phyloP scores from a whole-genome alignment of 2,797 vertebrate genomes.

The Lepus townsendii region DNA sequence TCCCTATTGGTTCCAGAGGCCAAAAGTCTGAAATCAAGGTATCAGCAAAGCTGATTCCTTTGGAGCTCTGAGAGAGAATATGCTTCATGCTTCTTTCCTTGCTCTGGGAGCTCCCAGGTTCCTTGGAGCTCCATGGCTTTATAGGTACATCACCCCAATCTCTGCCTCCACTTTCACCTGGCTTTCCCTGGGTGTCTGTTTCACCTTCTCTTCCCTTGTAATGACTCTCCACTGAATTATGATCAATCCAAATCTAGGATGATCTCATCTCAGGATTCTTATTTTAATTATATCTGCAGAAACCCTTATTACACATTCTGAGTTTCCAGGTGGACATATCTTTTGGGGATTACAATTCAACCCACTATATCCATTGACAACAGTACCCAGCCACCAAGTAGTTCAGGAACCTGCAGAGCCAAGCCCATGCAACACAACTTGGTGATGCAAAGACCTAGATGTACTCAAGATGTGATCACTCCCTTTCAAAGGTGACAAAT shows the following conservation, averaged over 20 bases:
- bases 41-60: not conserved
- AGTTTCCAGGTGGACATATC: not conserved
- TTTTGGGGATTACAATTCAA: not conserved
- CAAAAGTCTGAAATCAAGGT: conserved; percentile 18
- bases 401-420: not conserved
- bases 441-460: not conserved
- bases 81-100: not conserved
- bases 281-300: not conserved
- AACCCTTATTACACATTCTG: not conserved
- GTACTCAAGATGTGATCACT: not conserved
- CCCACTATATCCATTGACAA: conserved; percentile 22
- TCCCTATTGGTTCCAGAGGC: not conserved
- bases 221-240: not conserved
- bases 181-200: not conserved
- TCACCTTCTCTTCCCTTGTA: not conserved
- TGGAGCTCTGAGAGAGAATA: not conserved
- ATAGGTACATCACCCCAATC: not conserved
- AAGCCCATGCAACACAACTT: not conserved
- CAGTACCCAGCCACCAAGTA: not conserved
- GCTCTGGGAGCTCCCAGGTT: not conserved
- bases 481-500: not conserved
- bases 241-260: not conserved
- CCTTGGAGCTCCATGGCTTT: not conserved
- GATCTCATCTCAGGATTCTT: conserved; percentile 27
- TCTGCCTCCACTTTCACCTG: not conserved